phyloP scores from a whole-genome alignment of 2,888 invertebrate species.

The Coelinius sp. region DNA sequence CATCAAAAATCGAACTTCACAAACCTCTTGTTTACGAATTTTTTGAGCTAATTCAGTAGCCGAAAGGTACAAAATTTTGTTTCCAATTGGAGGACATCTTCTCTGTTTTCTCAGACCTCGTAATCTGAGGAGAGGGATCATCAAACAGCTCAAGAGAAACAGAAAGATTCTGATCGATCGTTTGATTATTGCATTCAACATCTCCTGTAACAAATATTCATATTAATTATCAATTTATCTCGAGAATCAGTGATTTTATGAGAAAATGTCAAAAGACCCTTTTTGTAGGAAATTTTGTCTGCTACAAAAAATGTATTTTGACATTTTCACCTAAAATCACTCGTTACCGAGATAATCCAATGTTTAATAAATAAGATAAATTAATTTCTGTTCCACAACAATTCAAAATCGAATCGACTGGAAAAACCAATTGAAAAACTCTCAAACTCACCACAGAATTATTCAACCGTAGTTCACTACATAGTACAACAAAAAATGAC shows the following conservation, averaged over 20 bases:
- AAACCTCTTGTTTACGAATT: conserved; percentile 82
- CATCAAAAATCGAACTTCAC: too few relatives aligned
- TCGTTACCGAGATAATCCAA: too few relatives aligned
- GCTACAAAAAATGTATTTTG: not conserved
- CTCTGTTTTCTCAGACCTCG: conserved; percentile 44
- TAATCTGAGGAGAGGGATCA: conserved; percentile 48
- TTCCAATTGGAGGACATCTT: conserved; percentile 75
- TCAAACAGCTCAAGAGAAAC: conserved; percentile 47
- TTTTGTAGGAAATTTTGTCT: too few relatives aligned
- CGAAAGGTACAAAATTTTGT: conserved; percentile 79
- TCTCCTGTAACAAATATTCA: conserved; percentile 37
- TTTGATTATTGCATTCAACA: conserved; percentile 39
- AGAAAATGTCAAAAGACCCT: too few relatives aligned
- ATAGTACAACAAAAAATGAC: conserved; percentile 47
- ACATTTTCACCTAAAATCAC: too few relatives aligned
- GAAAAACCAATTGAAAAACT: not conserved
- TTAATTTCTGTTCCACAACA: too few relatives aligned
- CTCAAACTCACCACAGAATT: conserved; percentile 45
- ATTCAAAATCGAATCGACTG: too few relatives aligned
- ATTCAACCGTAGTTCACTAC: conserved; percentile 44
- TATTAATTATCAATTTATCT: too few relatives aligned
- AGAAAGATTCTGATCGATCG: conserved; percentile 41
- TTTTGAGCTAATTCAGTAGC: conserved; percentile 79
- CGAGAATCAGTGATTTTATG: too few relatives aligned
- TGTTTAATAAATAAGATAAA: not conserved